Percentiles rank a stretch among this genome's conserved stretches.
Evolutionary conservation across 2,113 vertebrate genomes (phyloP).

Genomic region (Pithys albifrons): DNA sequence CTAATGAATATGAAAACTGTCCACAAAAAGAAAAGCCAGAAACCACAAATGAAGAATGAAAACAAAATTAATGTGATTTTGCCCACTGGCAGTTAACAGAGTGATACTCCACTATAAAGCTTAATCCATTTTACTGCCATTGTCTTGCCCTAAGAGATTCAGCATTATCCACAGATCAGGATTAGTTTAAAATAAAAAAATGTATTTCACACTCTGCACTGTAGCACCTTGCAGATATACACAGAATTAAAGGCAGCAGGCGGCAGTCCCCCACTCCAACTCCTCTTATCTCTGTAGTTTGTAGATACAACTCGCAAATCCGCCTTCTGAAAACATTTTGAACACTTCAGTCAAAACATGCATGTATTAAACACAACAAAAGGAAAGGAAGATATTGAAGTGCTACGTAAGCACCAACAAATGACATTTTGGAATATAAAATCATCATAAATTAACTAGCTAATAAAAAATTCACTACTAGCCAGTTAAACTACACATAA

Average conservation of each 20-base stretch:
- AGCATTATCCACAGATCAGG: background rate
- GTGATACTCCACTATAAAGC: background rate
- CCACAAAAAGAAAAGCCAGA: background rate
- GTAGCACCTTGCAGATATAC: background rate
- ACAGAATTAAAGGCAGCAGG: background rate
- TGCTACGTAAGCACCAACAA: background rate
- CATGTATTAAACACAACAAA: background rate
- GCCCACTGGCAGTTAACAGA: constrained; percentile 13
- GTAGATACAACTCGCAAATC: background rate
- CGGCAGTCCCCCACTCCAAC: background rate
- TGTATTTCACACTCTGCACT: background rate
- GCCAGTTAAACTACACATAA: background rate
- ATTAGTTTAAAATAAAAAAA: background rate
- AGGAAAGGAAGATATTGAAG: background rate
- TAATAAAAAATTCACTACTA: background rate
- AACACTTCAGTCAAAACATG: background rate
- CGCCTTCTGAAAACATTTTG: background rate
- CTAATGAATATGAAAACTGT: background rate
- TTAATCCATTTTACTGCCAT: background rate
- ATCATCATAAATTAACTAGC: background rate
- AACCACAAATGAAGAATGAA: constrained; percentile 51
- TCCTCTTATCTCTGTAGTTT: background rate
- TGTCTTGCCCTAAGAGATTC: background rate
- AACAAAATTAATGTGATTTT: constrained; percentile 34
- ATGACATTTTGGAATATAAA: background rate